Conservation (phyloP, 2,888 invertebrate genomes). For the Anticlea derivata region DNA sequence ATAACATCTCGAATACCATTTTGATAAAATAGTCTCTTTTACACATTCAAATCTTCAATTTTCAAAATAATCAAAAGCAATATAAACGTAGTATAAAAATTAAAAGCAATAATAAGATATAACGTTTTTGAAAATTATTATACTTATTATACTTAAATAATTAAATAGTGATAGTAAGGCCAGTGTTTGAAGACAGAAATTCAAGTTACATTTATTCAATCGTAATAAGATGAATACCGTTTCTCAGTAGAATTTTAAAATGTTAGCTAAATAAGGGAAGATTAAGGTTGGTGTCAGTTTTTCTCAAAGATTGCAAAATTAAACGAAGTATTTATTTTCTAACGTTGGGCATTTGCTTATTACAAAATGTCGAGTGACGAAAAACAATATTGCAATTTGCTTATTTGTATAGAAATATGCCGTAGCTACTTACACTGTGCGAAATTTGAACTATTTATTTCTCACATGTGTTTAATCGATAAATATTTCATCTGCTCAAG, state of each 20-base stretch:
- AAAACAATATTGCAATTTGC: slow-evolving; percentile 54
- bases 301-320: slow-evolving; percentile 1
- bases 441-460: slow-evolving; percentile 47
- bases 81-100: slow-evolving; percentile 37
- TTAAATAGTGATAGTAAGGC: slow-evolving; percentile 68
- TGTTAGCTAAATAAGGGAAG: slow-evolving; percentile 5
- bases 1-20: slow-evolving; percentile 21
- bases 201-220: slow-evolving; percentile 26
- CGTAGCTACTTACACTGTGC: slow-evolving; percentile 36
- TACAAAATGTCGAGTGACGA: slow-evolving; percentile 34
- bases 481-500: too few relatives aligned
- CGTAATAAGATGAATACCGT: slow-evolving; percentile 9
- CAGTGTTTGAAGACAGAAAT: slow-evolving; percentile 67
- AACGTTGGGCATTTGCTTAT: slow-evolving; percentile 49
- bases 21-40: slow-evolving; percentile 41
- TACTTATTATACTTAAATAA: slow-evolving; percentile 40
- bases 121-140: slow-evolving; percentile 45
- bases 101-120: slow-evolving; percentile 45
- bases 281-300: slow-evolving; percentile 10
- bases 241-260: slow-evolving; percentile 5
- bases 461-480: slow-evolving; percentile 50
- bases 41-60: slow-evolving; percentile 30
- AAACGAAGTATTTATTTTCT: slow-evolving; percentile 40
- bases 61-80: slow-evolving; percentile 42
- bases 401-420: slow-evolving; percentile 50